Base-by-base conservation (phyloP, 2,888 invertebrate species). In the Phortica magna region DNA sequence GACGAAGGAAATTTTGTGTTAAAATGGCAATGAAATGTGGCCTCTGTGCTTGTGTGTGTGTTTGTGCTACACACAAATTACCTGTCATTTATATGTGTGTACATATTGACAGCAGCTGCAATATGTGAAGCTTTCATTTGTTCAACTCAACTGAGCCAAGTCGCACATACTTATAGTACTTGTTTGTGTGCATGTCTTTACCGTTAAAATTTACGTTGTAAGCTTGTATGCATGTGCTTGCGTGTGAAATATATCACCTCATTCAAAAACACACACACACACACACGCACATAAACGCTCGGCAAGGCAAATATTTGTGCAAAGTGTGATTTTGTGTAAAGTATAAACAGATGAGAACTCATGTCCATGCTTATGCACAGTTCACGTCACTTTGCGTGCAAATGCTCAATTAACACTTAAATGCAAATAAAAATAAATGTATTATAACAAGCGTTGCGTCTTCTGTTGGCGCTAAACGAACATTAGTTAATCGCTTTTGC, bases 51-150 rank as follows among this genome's bases (percentile, higher is more conserved):
- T 55, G 55, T 55, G 55, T 12, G 17, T 55, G 17, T 17, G 1
- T n/a, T 14, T 55, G 55, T 55, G 55, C 12, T 12, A 68, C 42
- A 48, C 68, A 68, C 43, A 68, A 68, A 68, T 68, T 68, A 68
- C 48, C 68, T 68, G 68, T 68, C 68, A 68, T 48, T 68, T 68
- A 10, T 39, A 12, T 31, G 7, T 59, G 12, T 17, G 31, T 31
- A 4, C 31, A 31, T 31, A 31, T 31, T 31, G 31, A 31, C 2
- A 31, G 31, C 31, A 31, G 31, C 31, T 31, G 31, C 31, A 55
- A 64, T 22, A 12, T 64, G 64, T 64, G 31, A 31, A 31, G 31
- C 31, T 4, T 31, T 31, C 31, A 31, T 31, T 31, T 31, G 31
- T 31, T 31, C 31, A 4, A 61, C 61, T 19, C 61, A 61, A 17